Evolutionary conservation across 2,888 invertebrate genomes (phyloP), one percentile per base, ranked within the genome.

Genomic region (Dendrolimus pini): DNA sequence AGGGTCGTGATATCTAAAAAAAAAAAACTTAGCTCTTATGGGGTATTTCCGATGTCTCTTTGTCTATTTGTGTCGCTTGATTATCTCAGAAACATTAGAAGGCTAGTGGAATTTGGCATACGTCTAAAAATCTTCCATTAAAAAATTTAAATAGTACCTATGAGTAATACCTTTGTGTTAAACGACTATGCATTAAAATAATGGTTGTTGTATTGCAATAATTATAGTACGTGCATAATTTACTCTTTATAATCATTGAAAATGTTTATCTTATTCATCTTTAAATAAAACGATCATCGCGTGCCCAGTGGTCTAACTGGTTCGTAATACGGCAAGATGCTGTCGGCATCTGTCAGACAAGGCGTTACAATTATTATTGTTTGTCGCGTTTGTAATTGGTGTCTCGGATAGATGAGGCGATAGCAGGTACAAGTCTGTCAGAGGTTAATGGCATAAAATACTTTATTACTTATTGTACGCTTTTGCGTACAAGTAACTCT

Each of bases 321-420:
- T 85, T 81, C 69, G 66, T 71, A 70, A 70, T 71, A 71, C 66
- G 64, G 65, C 71, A 75, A 76, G 77, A 77, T 79, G 78, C 75
- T 77, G 77, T 68, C 70, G 69, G 66, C 69, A 68, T 70, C 41
- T 54, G 76, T 78, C 77, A 74, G 75, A 71, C 72, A 72, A 80
- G 74, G 78, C 79, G 81, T 80, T 80, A 84, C 82, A 81, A 83
- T 85, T 80, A 83, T 85, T 80, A 82, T 78, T 78, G 75, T 78
- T 72, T 79, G 78, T 78, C 74, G 77, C 70, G 67, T 68, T 65
- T 62, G 71, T 83, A 85, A 85, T 82, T 82, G 82, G 74, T 72
- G 70, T 71, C 60, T 62, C 59, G 61, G 60, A 62, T 62, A 30
- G 30, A 30, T 30, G 30, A 30, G 30, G 30, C 30, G 30, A 30